Evolutionary conservation across 37 sponge, comb jelly and placozoan species (phyloP), one percentile per base, ranked within the genome.

Genomic region (Amphimedon queenslandica): DNA sequence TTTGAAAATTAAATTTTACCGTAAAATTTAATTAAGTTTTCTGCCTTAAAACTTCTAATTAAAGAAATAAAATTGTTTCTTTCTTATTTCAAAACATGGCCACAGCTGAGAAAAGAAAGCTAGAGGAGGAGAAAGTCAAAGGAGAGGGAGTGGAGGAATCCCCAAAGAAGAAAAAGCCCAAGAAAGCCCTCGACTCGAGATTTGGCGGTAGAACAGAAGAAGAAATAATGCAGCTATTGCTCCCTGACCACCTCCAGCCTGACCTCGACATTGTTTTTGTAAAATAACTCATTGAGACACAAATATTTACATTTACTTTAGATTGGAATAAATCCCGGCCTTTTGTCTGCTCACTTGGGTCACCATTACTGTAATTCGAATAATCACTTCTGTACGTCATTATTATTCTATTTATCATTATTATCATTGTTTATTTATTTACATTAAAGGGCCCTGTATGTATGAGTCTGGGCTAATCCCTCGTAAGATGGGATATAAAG

Each of bases 291-390:
- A 60, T 60, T 60, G 21, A 23, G 38, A 32, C 34, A 23, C 8
- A 8, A 47, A 13, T 8, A 47, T 8, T 8, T 47, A 47, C 53
- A 13, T 27, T 31, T 18, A 64, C 36, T n/a, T 24, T 69, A 92
- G 93, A 88, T 92, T 66, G 96, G 96, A 3, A 95, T 95, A 37
- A 95, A 95, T 55, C 96, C 96, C 27, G 96, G 96, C 20, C 78
- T 95, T 29, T 82, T 81, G 75, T 95, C 96, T 11, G 96, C 96
- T 29, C 82, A 84, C 65, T 65, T 76, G 11, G 96, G 96, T 3
- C 96, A 95, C 56, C 92, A 95, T 69, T 95, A 95, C 77, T 82
- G 83, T 80, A 91, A 91, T 35, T 69, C 86, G 21, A 88, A 77
- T 64, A 95, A 95, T 73, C 92, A 95, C 63, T 95, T 95, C 82